These are phyloP conservation scores for Ricordea florida DNA, from an alignment of 92 coral and sea anemone genomes.

Conservation along the genomic window DNA sequence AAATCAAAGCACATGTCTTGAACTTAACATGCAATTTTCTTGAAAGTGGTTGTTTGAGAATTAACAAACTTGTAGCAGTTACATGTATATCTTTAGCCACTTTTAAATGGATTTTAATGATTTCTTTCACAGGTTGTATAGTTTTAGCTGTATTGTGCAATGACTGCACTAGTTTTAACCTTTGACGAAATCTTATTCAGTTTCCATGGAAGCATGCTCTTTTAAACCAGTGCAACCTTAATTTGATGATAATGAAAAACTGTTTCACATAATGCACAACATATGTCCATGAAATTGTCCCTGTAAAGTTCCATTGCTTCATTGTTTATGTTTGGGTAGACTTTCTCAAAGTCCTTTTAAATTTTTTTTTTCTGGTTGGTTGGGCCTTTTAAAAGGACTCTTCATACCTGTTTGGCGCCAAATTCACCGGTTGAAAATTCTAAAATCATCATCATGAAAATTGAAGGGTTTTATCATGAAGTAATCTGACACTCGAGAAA, in stretches of 20 bases:
- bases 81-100: neutral
- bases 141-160: constrained; percentile 24
- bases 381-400: too few relatives aligned
- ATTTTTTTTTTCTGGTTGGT: too few relatives aligned
- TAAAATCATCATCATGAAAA: too few relatives aligned
- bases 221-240: constrained; percentile 4
- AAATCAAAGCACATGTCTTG: constrained; percentile 13
- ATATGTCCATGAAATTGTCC: neutral
- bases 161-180: too few relatives aligned
- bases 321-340: too few relatives aligned
- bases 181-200: neutral
- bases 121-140: constrained; percentile 32
- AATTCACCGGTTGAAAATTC: too few relatives aligned
- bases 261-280: constrained; percentile 3
- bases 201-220: constrained; percentile 38
- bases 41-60: neutral
- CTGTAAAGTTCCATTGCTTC: neutral
- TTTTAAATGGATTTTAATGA: constrained; percentile 22
- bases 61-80: constrained; percentile 1
- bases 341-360: too few relatives aligned
- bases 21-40: neutral
- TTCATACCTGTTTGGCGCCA: too few relatives aligned
- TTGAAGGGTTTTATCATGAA: too few relatives aligned
- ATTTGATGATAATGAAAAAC: constrained; percentile 6
- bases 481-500: too few relatives aligned